Evolutionary conservation across 1,140 invertebrate genomes (phyloP).

Genomic region (Zeugodacus cucurbitae): DNA sequence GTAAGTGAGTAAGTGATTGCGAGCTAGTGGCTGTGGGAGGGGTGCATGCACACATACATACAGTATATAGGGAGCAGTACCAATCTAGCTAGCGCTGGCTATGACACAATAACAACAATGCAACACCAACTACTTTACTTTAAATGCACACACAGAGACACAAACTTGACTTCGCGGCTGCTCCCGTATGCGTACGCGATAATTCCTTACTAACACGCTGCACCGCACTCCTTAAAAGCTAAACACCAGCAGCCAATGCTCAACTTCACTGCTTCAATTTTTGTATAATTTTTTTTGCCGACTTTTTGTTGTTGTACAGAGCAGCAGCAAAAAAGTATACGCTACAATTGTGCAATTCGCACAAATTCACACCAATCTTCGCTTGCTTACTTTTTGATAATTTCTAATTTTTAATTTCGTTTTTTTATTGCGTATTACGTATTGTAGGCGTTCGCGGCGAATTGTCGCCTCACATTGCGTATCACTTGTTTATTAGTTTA

Average conservation of each 20-base stretch:
- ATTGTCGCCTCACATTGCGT: background rate
- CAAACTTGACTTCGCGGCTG: conserved; percentile 11
- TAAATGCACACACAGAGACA: conserved; percentile 25
- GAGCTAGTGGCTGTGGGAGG: background rate
- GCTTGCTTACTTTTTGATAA: background rate
- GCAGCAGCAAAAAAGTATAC: background rate
- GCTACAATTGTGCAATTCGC: conserved; percentile 34
- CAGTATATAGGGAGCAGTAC: background rate
- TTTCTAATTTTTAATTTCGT: background rate
- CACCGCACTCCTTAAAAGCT: background rate
- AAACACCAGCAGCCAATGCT: background rate
- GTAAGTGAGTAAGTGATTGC: background rate
- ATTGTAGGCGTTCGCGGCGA: background rate
- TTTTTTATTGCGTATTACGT: conserved; percentile 15
- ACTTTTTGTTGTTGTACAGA: background rate
- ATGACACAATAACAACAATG: conserved; percentile 28
- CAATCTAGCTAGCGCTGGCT: no score
- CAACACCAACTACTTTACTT: conserved; percentile 41
- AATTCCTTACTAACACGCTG: background rate
- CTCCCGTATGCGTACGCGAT: conserved; percentile 14
- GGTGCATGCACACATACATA: background rate
- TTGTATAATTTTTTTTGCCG: no score
- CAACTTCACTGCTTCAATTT: background rate
- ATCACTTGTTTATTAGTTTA: background rate
- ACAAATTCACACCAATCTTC: background rate